Percentiles rank a stretch among this genome's conserved stretches.
Evolutionary conservation across 2,113 vertebrate species (phyloP).

Genomic region (Scortum barcoo): DNA sequence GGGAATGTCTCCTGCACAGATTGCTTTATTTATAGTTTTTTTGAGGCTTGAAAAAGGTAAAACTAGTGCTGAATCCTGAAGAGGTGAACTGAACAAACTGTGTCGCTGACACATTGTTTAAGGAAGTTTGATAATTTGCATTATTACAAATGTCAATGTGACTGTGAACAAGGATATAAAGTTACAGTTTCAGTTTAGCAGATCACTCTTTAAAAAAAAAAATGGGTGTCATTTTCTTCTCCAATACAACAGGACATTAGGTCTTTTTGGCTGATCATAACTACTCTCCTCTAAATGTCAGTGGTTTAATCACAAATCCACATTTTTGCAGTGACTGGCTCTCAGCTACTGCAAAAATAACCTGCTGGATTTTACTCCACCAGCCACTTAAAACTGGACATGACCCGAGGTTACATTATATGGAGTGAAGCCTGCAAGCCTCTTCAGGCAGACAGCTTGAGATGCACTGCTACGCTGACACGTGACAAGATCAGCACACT

Average conservation of each 20-base stretch:
- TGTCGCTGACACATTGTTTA: not conserved
- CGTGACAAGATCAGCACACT: slow-evolving; percentile 4
- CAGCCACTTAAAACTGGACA: slow-evolving; percentile 1
- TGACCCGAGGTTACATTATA: slow-evolving; percentile 18
- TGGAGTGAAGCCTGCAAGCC: not conserved
- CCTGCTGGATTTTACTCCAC: slow-evolving; percentile 14
- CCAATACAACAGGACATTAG: not conserved
- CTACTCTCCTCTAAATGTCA: not conserved
- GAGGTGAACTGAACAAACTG: not conserved
- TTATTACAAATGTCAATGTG: not conserved
- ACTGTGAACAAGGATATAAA: not conserved
- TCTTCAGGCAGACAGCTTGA: slow-evolving; percentile 20
- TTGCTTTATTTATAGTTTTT: not conserved
- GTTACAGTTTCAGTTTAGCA: not conserved
- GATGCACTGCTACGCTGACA: slow-evolving; percentile 4
- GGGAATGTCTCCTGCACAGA: not conserved
- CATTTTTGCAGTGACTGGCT: not conserved
- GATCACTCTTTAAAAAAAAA: not conserved
- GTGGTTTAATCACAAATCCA: not conserved
- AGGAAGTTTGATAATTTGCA: not conserved
- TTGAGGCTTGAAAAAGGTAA: not conserved
- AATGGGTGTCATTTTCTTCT: not conserved
- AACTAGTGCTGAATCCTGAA: not conserved
- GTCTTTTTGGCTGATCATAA: not conserved
- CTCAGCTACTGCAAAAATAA: not conserved